Base-by-base conservation (phyloP, 2,797 vertebrate genomes). In the Lepilemur septentrionalis region DNA sequence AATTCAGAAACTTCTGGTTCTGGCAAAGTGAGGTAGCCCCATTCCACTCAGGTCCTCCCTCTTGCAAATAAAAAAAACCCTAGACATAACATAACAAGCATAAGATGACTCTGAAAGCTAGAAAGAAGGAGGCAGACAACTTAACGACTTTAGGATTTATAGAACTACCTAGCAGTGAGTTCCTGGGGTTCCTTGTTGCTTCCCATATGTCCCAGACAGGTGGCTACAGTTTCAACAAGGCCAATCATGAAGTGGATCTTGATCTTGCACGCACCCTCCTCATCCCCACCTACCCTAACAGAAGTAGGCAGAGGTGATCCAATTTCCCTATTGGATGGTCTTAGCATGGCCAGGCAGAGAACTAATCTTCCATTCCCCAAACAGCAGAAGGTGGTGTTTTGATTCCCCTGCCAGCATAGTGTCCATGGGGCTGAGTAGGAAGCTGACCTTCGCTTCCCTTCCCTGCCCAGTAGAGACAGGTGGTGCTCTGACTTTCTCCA, bases 1-100 rank as follows among this genome's bases (percentile, higher is more conserved):
- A 25, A 65, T 59, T 78, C 23, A 93, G 50, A 83, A 57, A 81
- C 15, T 81, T 92, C 32, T 48, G 41, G 23, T 94, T 82, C 82
- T 95, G 14, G 32, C 63, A 67, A 61, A 28, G 35, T 38, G 12
- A 12, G 41, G 7, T 50, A 90, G 7, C 20, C 35, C 2, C 38
- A 18, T 69, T 85, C 28, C 11, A 70, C 25, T 32, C 30, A 67
- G 13, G 12, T 46, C 4, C 5, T 75, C 50, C 30, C 61, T 69
- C 55, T 73, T 22, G 0, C 8, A 82, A 61, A 14, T 18, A 30
- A 73, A 30, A 69, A 67, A 67, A 78, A 52, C 7, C 10, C 25
- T 35, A 14, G 17, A 72, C 0, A 14, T 18, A 70, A 55, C 8
- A 65, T 4, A 81, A 35, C 17, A 25, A 79, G 28, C 28, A 48